Base-by-base conservation (phyloP, 2,888 invertebrate genomes). In the Callimorpha dominula region DNA sequence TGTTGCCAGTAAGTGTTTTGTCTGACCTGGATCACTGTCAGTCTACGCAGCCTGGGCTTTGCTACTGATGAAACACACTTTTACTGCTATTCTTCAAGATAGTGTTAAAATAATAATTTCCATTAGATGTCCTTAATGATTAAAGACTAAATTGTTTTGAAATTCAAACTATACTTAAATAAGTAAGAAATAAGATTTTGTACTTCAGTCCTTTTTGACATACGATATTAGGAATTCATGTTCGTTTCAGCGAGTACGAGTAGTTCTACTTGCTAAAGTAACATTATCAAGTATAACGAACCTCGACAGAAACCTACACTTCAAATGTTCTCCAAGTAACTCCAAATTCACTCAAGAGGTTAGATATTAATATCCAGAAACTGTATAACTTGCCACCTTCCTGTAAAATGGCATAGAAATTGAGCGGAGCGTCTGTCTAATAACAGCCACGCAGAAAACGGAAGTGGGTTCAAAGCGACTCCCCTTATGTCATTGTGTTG, bases 401-500 rank as follows among this genome's bases (percentile, higher is more conserved):
- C 76, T 81, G 80, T 83, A 87, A 87, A 89, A 87, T 81, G 84
- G 78, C 80, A 85, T 85, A 87, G 85, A 88, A 89, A 88, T 87
- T 86, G 83, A 85, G 83, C 79, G 73, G 68, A 86, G 84, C 86
- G 82, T 89, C 87, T 87, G 86, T 88, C 86, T 88, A 88, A 89
- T 90, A 89, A 88, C 87, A 88, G 89, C 88, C 85, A 91, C 87
- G 87, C 85, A 88, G 88, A 88, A 88, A 89, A 88, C 91, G 91
- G 91, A 92, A 91, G 88, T 85, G 84, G 87, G 84, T 86, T 88
- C 89, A 89, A 90, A 90, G 89, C 88, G 83, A 81, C 86, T 85
- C 85, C 90, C 88, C 89, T 90, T 90, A 90, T 89, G 90, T 88
- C 91, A 92, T 90, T 91, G 91, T 91, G 91, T 90, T 87, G 84